Evolutionary conservation across 35 echinoderm and acorn worm species (phyloP).

Genomic region (Stichopus chloronotus): DNA sequence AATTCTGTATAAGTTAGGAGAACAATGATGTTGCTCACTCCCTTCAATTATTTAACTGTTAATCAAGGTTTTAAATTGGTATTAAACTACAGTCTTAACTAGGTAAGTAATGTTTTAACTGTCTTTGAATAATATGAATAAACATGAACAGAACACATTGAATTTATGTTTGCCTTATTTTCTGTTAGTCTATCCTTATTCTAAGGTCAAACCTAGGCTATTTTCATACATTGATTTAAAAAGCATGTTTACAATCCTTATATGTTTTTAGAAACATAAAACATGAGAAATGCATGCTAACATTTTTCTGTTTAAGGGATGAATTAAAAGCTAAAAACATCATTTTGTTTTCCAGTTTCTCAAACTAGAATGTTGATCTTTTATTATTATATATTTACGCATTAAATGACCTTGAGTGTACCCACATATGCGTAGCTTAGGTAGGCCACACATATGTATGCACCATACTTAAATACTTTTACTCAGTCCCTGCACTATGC

Average conservation of each 20-base stretch:
- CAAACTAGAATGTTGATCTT: not conserved
- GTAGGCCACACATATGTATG: not conserved
- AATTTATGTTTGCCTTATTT: too few relatives aligned
- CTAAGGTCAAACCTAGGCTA: not conserved
- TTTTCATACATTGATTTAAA: not conserved
- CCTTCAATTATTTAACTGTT: too few relatives aligned
- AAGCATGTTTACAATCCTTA: not conserved
- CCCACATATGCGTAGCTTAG: not conserved
- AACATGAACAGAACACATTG: too few relatives aligned
- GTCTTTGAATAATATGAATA: too few relatives aligned
- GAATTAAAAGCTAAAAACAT: not conserved
- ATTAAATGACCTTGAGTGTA: not conserved
- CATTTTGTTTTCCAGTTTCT: conserved; percentile 18
- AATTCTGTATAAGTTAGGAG: too few relatives aligned
- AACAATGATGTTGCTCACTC: too few relatives aligned
- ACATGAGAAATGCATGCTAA: not conserved
- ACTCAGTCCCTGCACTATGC: too few relatives aligned
- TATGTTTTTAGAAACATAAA: not conserved
- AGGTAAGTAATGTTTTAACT: too few relatives aligned
- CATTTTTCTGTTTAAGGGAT: not conserved
- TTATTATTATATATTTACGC: not conserved
- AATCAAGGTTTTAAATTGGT: too few relatives aligned
- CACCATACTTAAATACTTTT: not conserved
- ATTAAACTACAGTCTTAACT: too few relatives aligned
- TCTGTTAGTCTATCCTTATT: too few relatives aligned